Evolutionary conservation across 2,888 invertebrate genomes (phyloP).

Genomic region (Erannis defoliaria): DNA sequence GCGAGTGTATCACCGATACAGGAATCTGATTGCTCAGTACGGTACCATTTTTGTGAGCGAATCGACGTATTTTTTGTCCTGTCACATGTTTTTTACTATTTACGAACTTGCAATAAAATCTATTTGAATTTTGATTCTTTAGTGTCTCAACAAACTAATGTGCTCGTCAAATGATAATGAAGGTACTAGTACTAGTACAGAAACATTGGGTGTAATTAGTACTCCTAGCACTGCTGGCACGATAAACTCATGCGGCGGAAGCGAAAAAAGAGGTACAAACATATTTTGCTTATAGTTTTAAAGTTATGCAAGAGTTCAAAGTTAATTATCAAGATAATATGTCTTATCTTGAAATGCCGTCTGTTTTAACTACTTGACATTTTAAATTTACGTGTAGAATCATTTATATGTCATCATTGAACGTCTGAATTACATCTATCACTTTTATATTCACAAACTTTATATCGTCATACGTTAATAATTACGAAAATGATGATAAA

Average conservation of each 20-base stretch:
- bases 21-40: constrained; percentile 38
- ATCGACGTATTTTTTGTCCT: constrained; percentile 25
- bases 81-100: background rate
- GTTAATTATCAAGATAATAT: too few relatives aligned
- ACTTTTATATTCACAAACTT: background rate
- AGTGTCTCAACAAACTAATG: background rate
- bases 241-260: background rate
- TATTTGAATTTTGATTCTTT: background rate
- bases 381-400: too few relatives aligned
- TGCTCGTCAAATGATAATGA: constrained; percentile 2
- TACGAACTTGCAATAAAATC: background rate
- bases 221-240: background rate
- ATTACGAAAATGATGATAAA: constrained; percentile 4
- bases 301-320: too few relatives aligned
- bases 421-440: too few relatives aligned
- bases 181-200: background rate
- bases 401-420: too few relatives aligned
- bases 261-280: background rate
- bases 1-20: constrained; percentile 28
- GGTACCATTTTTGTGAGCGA: constrained; percentile 27
- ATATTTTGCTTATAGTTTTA: too few relatives aligned
- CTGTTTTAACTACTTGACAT: too few relatives aligned
- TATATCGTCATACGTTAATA: constrained; percentile 3
- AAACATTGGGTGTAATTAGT: background rate
- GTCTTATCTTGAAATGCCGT: too few relatives aligned